Conservation (phyloP, 2,113 vertebrate genomes). For the Diglossa brunneiventris region DNA sequence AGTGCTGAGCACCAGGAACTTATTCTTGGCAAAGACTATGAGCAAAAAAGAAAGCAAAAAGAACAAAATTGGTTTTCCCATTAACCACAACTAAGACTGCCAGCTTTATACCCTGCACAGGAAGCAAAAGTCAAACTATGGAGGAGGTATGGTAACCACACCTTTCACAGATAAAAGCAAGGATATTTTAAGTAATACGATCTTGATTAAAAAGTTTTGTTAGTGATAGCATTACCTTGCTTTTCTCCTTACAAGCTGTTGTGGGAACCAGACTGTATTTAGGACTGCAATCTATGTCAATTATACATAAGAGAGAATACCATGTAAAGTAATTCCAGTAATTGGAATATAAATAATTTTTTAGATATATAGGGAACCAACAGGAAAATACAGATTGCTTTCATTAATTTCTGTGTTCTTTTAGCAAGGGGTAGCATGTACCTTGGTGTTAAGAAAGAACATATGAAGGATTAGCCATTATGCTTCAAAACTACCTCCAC, state of each 20-base stretch:
- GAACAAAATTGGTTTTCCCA: not conserved
- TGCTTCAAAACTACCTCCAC: constrained; percentile 34
- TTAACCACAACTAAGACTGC: not conserved
- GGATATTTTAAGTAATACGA: not conserved
- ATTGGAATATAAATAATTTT: not conserved
- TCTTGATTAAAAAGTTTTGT: not conserved
- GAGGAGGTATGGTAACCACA: accelerated
- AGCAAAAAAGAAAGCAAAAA: not conserved
- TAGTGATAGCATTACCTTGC: not conserved
- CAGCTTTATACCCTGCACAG: not conserved
- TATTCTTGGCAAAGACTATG: not conserved
- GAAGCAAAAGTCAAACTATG: not conserved
- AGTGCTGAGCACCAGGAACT: not conserved
- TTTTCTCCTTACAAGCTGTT: not conserved
- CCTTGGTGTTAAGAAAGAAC: not conserved
- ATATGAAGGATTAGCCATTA: not conserved
- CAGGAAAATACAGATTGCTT: not conserved
- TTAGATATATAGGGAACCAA: not conserved
- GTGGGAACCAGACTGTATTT: not conserved
- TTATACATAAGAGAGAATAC: not conserved
- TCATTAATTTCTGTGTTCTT: not conserved
- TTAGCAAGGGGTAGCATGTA: not conserved
- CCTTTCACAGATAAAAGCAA: not conserved
- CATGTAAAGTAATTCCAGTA: not conserved
- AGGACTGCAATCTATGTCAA: not conserved